Percentiles rank a stretch among this genome's conserved stretches.
phyloP scores from a whole-genome alignment of 1,140 invertebrate species.

The Pseudomyrmex sp. region DNA sequence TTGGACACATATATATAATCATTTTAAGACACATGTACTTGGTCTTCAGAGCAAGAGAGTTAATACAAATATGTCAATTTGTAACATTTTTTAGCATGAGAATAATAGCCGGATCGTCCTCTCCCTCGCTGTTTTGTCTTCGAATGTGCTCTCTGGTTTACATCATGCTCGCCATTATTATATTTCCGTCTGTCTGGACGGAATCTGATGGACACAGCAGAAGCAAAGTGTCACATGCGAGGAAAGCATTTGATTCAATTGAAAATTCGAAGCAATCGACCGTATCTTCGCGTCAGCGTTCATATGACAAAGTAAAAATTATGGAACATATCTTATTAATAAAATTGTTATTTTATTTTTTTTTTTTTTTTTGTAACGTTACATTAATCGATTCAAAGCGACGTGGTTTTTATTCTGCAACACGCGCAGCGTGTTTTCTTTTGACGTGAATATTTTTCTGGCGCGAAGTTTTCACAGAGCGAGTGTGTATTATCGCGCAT shows the following conservation, averaged over 20 bases:
- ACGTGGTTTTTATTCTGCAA: too few species aligned
- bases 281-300: background rate
- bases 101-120: background rate
- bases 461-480: slow-evolving; percentile 1
- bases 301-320: slow-evolving; percentile 8
- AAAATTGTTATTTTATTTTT: too few species aligned
- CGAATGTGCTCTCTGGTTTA: slow-evolving; percentile 27
- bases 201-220: background rate
- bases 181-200: background rate
- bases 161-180: slow-evolving; percentile 11
- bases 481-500: background rate
- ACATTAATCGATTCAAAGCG: too few species aligned
- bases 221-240: slow-evolving; percentile 1
- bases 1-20: too few species aligned
- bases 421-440: too few species aligned
- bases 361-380: too few species aligned
- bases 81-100: slow-evolving; percentile 34
- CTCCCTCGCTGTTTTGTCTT: background rate
- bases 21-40: too few species aligned
- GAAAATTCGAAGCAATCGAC: background rate
- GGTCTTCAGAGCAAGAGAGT: too few species aligned
- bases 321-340: background rate
- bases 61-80: too few species aligned
- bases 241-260: background rate
- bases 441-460: too few species aligned